Base-by-base conservation (phyloP, 2,888 invertebrate genomes). In the Eristalis arbustorum region DNA sequence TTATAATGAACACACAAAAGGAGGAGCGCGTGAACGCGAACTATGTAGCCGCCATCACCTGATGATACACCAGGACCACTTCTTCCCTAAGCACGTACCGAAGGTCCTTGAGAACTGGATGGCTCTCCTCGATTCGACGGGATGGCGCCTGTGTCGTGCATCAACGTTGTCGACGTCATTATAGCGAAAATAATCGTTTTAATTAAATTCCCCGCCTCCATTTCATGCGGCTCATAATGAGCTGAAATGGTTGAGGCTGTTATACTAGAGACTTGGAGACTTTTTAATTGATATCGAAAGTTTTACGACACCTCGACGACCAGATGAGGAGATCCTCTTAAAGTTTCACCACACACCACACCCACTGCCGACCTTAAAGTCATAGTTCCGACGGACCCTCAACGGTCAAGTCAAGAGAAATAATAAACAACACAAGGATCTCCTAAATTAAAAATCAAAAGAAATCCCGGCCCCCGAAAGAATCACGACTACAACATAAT, bases 241-340 rank as follows among this genome's bases (percentile, higher is more conserved):
- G 87, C n/a, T 28, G 49, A 49, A 49, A 18, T 18, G 18, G 18
- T 49, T 49, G 18, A 18, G 18, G 18, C 83, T 83, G 87, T 87
- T 75, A 49, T 83, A 78, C 72, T 49, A 72, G 62, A 57, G 71
- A 71, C 74, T 83, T 83, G 68, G 22, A 40, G 83, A 83, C 75
- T 87, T 87, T 31, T 83, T 87, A 87, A 87, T 87, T 87, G 87
- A 87, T 87, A 87, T 83, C 82, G 71, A 87, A 87, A 87, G 83
- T 87, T 87, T 69, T 71, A 49, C 22, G 13, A 23, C 34, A 42
- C 67, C 42, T 22, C 34, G 13, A 5, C 57, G 57, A 23, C n/a
- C 18, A 49, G 18, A 31, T 31, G 31, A 31, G 31, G 10, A 10
- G 18, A 6, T 18, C n/a, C 49, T 49, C 49, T 49, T n/a, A 49